Base-by-base conservation (phyloP, 2,888 invertebrate genomes). In the Caradrina clavipalpis region DNA sequence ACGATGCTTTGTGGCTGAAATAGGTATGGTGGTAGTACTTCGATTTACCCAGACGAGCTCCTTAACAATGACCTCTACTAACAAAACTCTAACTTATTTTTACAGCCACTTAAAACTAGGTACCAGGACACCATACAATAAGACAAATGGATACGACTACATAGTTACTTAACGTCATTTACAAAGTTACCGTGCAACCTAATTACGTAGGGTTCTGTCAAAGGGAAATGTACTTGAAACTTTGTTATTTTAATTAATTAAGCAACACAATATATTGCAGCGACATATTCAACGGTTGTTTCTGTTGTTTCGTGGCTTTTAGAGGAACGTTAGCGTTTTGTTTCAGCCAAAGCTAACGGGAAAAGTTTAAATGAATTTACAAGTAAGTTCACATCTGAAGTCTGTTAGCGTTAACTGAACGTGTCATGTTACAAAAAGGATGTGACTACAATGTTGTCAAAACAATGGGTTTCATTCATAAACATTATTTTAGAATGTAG, bases 221-320 rank as follows among this genome's bases (percentile, higher is more conserved):
- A 76, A 76, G 85, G 80, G 81, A 87, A 84, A 87, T 85, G 83
- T 78, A 76, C 80, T 88, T 76, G 79, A 86, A 91, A 92, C 89
- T 92, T 92, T 89, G 90, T 89, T 87, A 89, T 88, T 90, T 90
- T 91, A 90, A 92, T 92, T 92, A 92, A 91, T 90, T 88, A 89
- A 87, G 66, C 56, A 79, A 73, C 71, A 84, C 74, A 83, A 85
- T 84, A 88, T 85, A 84, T 82, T 85, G 86, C 80, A 80, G 78
- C 78, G 80, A 86, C 87, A 85, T 82, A 84, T 83, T 83, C 78
- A 81, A 81, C 39, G 57, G 60, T 70, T 85, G 81, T 77, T 81
- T 56, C 68, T 57, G 71, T 73, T 84, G 79, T 76, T 81, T 61
- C 63, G 86, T 63, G 78, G 80, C 69, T 77, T 84, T 69, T 64